Percentiles rank a stretch among this genome's conserved stretches.
phyloP scores from a whole-genome alignment of 1,140 invertebrate species.

The Cryptotermes secundus region DNA sequence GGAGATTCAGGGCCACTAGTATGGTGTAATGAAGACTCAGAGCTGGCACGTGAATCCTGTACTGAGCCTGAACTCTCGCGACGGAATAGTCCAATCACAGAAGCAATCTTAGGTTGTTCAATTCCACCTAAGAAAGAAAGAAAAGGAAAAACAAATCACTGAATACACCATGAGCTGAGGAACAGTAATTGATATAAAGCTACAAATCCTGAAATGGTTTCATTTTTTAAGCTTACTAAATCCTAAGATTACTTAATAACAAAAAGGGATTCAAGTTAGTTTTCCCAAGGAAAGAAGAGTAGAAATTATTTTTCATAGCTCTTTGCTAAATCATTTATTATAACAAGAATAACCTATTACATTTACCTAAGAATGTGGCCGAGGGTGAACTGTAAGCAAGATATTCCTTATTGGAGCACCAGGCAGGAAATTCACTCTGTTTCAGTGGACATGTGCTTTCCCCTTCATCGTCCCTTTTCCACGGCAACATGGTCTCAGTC shows the following conservation, averaged over 20 bases:
- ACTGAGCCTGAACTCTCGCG: conserved; percentile 47
- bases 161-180: too few relatives aligned
- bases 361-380: conserved; percentile 81
- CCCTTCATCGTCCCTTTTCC: conserved; percentile 77
- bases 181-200: too few relatives aligned
- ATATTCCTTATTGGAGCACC: conserved; percentile 92
- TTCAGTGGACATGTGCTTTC: conserved; percentile 68
- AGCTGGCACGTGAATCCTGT: conserved; percentile 27
- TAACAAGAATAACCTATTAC: too few relatives aligned
- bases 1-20: conserved; percentile 12
- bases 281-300: too few relatives aligned
- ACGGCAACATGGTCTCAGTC: conserved; percentile 82
- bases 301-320: too few relatives aligned
- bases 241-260: too few relatives aligned
- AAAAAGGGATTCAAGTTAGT: too few relatives aligned
- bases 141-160: background rate
- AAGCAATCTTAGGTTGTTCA: conserved; percentile 52
- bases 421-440: conserved; percentile 86
- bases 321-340: too few relatives aligned
- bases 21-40: conserved; percentile 22
- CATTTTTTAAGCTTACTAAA: too few relatives aligned
- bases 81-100: conserved; percentile 54
- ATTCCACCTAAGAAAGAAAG: conserved; percentile 48
- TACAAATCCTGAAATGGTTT: too few relatives aligned
- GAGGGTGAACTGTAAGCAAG: conserved; percentile 88